Conservation (phyloP, 2,888 invertebrate species). For the Crocallis elinguaria region DNA sequence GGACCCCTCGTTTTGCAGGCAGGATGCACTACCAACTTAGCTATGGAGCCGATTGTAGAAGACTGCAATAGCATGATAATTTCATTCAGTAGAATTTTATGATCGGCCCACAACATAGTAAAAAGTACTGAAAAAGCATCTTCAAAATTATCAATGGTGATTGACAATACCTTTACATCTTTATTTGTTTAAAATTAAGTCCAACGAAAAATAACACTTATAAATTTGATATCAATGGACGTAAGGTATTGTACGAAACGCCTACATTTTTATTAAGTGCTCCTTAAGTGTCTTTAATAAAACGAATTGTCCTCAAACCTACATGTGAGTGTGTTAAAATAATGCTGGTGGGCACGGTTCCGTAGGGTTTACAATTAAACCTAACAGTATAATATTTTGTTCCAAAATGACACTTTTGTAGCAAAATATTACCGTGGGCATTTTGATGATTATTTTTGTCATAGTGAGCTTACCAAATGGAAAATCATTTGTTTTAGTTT, state of each 20-base stretch:
- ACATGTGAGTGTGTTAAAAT: conserved; percentile 19
- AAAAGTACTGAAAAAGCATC: conserved; percentile 3
- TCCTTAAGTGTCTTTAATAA: conserved; percentile 78
- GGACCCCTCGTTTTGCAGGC: too few species aligned
- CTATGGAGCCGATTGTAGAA: too few species aligned
- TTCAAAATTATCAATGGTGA: conserved; percentile 14
- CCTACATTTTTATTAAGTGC: conserved; percentile 79
- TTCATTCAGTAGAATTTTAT: too few species aligned
- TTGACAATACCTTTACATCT: conserved; percentile 25
- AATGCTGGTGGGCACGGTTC: conserved; percentile 10
- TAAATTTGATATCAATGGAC: conserved; percentile 47
- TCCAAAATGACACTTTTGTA: too few species aligned
- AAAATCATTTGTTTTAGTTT: too few species aligned
- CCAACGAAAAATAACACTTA: conserved; percentile 49
- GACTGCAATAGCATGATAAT: not conserved
- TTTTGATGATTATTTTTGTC: too few species aligned
- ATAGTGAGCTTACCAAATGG: too few species aligned
- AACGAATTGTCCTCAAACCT: conserved; percentile 66
- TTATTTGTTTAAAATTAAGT: conserved; percentile 50
- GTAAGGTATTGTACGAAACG: conserved; percentile 57
- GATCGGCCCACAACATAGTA: not conserved
- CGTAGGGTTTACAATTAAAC: conserved; percentile 1
- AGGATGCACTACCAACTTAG: too few species aligned
- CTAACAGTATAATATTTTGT: not conserved
- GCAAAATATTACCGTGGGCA: too few species aligned